Base-by-base conservation (phyloP, 1,140 invertebrate species). In the Drosophila parvula region DNA sequence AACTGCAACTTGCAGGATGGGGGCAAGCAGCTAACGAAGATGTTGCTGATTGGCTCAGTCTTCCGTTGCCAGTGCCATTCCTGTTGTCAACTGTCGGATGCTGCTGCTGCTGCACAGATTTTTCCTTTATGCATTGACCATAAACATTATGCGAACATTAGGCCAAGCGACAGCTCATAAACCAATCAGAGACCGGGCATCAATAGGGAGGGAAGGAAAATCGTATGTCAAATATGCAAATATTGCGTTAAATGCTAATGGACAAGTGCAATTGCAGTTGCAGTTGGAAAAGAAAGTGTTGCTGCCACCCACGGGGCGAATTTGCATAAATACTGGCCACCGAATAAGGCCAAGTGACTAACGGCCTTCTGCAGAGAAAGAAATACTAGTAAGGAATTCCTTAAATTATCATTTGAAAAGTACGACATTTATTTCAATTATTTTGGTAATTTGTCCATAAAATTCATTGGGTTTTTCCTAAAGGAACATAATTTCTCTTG, bases 31-130 rank as follows among this genome's bases (percentile, higher is more conserved):
- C 77, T 64, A 81, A 69, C 79, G 79, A 89, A 88, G 83, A 88
- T 82, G 83, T 83, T 83, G 84, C 80, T 88, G 84, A 89, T 89
- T 88, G 84, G 84, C 84, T 76, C 55, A 18, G 62, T 59, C 55
- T 64, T n/a, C 65, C 44, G 51, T 50, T 70, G 64, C 53, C 64
- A 11, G 45, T 48, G 45, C 63, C 62, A 44, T 71, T 78, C 65
- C 79, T 65, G 84, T 80, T 88, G 84, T 89, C 80, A 84, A 83
- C 78, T 88, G 83, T 82, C 80, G 79, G 74, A 83, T 86, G 80
- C 75, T 63, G 75, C 40, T 58, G 53, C 45, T 48, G 32, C 44
- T 51, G 32, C 64, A 40, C 47, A 67, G 40, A 69, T 67, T 34
- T 58, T 38, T 60, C 67, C 70, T 81, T 77, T 78, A 79, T 75